phyloP scores from a whole-genome alignment of 2,113 vertebrate species.

The Daboia siamensis region DNA sequence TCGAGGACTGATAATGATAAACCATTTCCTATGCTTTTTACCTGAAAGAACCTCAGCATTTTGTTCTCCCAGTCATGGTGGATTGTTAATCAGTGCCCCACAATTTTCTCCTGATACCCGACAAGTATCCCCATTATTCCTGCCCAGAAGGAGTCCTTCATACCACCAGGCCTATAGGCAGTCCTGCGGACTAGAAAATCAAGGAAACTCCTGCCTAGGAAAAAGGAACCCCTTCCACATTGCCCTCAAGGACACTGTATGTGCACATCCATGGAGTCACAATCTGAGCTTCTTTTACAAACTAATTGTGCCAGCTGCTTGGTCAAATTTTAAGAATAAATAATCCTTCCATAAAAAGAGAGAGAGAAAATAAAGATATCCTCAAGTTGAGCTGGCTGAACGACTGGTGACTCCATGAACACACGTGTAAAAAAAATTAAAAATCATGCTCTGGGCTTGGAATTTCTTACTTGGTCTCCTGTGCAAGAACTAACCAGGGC shows the following conservation, averaged over 20 bases:
- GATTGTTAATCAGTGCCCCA: background rate
- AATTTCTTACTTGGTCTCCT: background rate
- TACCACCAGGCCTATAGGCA: background rate
- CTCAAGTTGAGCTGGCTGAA: background rate
- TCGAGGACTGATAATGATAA: background rate
- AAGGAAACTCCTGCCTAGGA: background rate
- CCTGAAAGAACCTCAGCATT: background rate
- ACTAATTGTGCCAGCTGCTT: background rate
- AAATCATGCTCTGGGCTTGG: background rate
- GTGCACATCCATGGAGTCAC: background rate
- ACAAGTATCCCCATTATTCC: background rate
- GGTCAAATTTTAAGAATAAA: background rate
- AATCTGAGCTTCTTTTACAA: background rate
- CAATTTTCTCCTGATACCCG: background rate
- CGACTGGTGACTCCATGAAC: background rate
- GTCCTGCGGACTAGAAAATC: background rate
- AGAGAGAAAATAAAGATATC: background rate
- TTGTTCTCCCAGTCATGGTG: background rate
- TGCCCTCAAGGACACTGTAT: background rate
- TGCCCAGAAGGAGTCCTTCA: background rate
- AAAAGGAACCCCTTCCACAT: background rate
- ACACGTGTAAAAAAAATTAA: background rate
- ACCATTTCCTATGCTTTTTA: background rate
- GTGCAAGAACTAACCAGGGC: background rate
- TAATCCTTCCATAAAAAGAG: background rate